A percentile compares a stretch with the other conserved stretches of the same genome.
Conservation (phyloP, 1,140 invertebrate species). For the Drosophila kurseongensis region DNA sequence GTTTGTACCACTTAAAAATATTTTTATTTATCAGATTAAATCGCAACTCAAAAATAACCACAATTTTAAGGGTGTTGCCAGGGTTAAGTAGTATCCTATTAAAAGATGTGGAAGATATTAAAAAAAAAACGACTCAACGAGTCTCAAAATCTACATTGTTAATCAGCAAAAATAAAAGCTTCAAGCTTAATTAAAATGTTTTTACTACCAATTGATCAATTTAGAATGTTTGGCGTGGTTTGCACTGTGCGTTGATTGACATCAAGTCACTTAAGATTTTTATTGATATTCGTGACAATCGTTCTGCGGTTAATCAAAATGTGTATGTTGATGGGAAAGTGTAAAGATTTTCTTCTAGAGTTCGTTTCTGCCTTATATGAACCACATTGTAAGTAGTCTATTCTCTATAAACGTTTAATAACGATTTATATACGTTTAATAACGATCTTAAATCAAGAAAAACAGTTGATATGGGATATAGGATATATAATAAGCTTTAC, state of each 20-base stretch:
- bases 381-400: no score
- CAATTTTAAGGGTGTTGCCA: not conserved
- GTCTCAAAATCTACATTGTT: not conserved
- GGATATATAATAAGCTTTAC: no score
- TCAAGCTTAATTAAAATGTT: not conserved
- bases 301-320: no score
- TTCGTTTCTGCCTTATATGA: no score
- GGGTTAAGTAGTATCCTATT: no score
- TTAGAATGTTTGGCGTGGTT: not conserved
- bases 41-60: not conserved
- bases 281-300: not conserved
- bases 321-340: not conserved
- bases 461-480: no score
- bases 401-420: no score
- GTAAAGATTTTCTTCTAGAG: not conserved
- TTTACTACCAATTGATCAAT: not conserved
- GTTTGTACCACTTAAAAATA: not conserved
- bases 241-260: not conserved
- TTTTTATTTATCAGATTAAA: not conserved
- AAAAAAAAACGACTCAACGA: no score
- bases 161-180: no score
- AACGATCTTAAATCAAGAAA: no score
- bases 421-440: no score
- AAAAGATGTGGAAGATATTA: no score
- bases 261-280: not conserved